Evolutionary conservation across 2,888 invertebrate species (phyloP), one percentile per base, ranked within the genome.

Genomic region (Archips crataeganus): DNA sequence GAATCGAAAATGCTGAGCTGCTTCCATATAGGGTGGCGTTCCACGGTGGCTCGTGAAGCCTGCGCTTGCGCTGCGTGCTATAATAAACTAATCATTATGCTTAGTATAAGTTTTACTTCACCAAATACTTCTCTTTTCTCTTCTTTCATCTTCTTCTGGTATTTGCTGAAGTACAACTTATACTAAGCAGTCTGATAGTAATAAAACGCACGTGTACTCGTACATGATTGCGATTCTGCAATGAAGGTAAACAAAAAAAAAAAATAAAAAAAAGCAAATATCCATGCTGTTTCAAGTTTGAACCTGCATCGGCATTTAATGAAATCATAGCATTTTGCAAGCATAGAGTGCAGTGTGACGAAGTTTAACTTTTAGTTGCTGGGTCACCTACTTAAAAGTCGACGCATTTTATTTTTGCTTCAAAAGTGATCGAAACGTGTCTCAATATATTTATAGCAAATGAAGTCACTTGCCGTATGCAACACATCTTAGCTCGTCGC

Each of bases 1-100:
- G 70, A 70, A 70, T 74, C 74, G 74, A 74, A 61, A 64, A 51
- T 59, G 47, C 57, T 11, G 63, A 36, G 68, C 32, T 10, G 60
- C 60, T 47, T 60, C 36, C 64, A 42, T 54, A 13, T 34, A 57
- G 57, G 45, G 64, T 59, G 59, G 64, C 39, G 57, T 57, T 64
- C 5, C 57, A 57, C 57, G 32, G 32, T n/a, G 9, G 3, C 10
- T 36, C 36, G 42, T 23, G 51, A 51, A n/a, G 15, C 49, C n/a
- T 49, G 23, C 57, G 57, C 57, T 10, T 34, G 10, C 32, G 57
- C 23, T 32, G 65, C 65, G 8, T n/a, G 36, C n/a, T 49, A 11
- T 32, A 23, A 23, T 4, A 51, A 49, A n/a, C 47, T 3, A 65
- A 65, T 65, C n/a, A n/a, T n/a, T n/a, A n/a, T n/a, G n/a, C n/a